Evolutionary conservation across 2,113 vertebrate species (phyloP).

Genomic region (Andinoacara biseriatus): DNA sequence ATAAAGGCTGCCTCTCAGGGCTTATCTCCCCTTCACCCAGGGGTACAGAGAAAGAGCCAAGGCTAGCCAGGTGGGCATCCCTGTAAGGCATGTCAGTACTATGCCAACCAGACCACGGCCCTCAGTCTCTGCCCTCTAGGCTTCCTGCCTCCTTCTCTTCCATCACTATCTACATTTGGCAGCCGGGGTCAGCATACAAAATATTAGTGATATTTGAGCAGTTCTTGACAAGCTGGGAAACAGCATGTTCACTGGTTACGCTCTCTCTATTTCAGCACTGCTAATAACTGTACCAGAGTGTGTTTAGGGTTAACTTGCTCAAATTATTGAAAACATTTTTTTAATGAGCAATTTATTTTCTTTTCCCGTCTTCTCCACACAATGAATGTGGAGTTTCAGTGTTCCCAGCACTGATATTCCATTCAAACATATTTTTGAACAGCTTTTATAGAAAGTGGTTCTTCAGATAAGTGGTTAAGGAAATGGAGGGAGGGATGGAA

Average conservation of each 20-base stretch:
- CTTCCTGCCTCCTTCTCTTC: constrained; percentile 5
- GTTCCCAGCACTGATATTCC: neutral
- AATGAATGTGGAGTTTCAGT: neutral
- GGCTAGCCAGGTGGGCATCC: constrained; percentile 69
- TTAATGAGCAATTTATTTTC: neutral
- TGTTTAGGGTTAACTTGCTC: neutral
- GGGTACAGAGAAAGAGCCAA: constrained; percentile 43
- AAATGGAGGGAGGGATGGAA: too few relatives aligned
- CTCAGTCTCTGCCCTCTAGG: constrained; percentile 17
- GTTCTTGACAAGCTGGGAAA: neutral
- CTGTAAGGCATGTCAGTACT: constrained; percentile 41
- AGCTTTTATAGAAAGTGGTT: too few relatives aligned
- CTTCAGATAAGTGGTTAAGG: too few relatives aligned
- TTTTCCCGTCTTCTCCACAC: neutral
- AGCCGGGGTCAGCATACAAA: constrained; percentile 24
- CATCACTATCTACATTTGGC: constrained; percentile 59
- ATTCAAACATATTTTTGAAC: too few relatives aligned
- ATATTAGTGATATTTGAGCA: constrained; percentile 36
- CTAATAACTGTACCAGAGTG: neutral
- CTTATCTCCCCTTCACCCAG: constrained; percentile 66
- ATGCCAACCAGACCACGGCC: constrained; percentile 34
- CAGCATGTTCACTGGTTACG: neutral
- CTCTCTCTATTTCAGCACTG: neutral
- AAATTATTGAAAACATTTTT: neutral
- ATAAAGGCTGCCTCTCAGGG: constrained; percentile 58